Percentiles rank a stretch among this genome's conserved stretches.
Conservation (phyloP, 1,140 invertebrate species). For the Epicauta chinensis region DNA sequence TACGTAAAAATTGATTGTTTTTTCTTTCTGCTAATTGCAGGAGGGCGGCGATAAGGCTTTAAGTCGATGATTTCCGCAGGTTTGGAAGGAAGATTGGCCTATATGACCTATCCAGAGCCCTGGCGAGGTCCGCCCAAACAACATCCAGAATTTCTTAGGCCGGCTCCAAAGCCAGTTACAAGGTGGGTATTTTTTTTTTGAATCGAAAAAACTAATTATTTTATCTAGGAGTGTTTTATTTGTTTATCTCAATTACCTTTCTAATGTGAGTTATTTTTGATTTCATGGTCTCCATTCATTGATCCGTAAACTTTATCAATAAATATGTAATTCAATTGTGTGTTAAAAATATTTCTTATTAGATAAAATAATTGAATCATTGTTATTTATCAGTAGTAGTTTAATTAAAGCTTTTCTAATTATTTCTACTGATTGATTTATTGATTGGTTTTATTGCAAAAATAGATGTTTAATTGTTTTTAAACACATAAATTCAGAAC, state of each 20-base stretch:
- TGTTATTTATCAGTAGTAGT: not conserved
- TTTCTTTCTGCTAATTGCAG: slow-evolving; percentile 22
- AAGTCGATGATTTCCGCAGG: slow-evolving; percentile 43
- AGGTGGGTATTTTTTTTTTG: slow-evolving; percentile 18
- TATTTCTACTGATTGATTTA: too few relatives aligned
- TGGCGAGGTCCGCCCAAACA: slow-evolving; percentile 39
- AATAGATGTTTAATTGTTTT: too few relatives aligned
- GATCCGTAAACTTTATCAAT: too few relatives aligned
- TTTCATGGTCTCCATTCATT: too few relatives aligned
- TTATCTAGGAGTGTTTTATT: too few relatives aligned
- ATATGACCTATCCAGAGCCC: slow-evolving; percentile 41
- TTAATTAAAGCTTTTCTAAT: not conserved
- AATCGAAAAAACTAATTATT: too few relatives aligned
- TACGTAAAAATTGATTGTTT: not conserved
- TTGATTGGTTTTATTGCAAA: too few relatives aligned
- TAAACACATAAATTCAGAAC: too few relatives aligned
- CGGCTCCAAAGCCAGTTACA: slow-evolving; percentile 38
- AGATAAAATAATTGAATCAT: not conserved
- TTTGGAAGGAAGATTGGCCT: slow-evolving; percentile 40
- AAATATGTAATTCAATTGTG: too few relatives aligned
- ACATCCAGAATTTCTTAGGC: slow-evolving; percentile 38
- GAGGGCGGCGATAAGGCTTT: slow-evolving; percentile 24
- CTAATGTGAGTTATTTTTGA: too few relatives aligned
- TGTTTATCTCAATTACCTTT: too few relatives aligned
- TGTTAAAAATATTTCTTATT: too few relatives aligned